Evolutionary conservation across 1,140 invertebrate genomes (phyloP).

Genomic region (Arctopsyche grandis): DNA sequence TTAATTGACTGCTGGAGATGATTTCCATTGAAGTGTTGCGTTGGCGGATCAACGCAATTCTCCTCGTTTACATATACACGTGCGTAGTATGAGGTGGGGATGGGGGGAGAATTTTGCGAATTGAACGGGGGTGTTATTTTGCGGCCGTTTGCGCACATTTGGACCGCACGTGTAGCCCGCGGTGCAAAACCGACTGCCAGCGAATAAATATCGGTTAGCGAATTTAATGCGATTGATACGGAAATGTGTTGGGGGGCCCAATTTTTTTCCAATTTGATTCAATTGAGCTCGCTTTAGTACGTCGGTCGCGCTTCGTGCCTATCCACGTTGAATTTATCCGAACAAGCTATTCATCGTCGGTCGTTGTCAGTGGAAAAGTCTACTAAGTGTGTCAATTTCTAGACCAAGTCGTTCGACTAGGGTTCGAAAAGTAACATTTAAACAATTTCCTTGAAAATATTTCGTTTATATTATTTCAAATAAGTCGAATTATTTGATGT

Average conservation of each 20-base stretch:
- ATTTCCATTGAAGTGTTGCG: not conserved
- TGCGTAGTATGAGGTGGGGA: not conserved
- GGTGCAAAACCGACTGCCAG: not conserved
- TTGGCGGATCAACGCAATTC: not conserved
- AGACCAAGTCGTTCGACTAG: no score
- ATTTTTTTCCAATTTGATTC: slow-evolving; percentile 24
- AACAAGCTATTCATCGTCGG: not conserved
- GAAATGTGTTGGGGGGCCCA: not conserved
- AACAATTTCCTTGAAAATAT: no score
- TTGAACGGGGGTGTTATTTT: not conserved
- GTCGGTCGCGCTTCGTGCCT: not conserved
- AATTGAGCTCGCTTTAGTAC: slow-evolving; percentile 11
- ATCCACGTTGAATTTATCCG: not conserved
- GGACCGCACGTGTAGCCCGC: not conserved
- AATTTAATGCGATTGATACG: slow-evolving; percentile 25
- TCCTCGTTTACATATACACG: no score
- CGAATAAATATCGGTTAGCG: slow-evolving; percentile 23
- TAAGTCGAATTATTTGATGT: no score
- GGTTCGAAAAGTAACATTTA: no score
- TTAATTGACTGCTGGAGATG: not conserved
- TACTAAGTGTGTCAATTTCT: no score
- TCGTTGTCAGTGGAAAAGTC: no score
- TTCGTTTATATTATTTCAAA: no score
- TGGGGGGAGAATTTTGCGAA: not conserved
- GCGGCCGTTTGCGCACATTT: slow-evolving; percentile 7